Base-by-base conservation (phyloP, 2,888 invertebrate species). In the Drosophila diplacantha region DNA sequence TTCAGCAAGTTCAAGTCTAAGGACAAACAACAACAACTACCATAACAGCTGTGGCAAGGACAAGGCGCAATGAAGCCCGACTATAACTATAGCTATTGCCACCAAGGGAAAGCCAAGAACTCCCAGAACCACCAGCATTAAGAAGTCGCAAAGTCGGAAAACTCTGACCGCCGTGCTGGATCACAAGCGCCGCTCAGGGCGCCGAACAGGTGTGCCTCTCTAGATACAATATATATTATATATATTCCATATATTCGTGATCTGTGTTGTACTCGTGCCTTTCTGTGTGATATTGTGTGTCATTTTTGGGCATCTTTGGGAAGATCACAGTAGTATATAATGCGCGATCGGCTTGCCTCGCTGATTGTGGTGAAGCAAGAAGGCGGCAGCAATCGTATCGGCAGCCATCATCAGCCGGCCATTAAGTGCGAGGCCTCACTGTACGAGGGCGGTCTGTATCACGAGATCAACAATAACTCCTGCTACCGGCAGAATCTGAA, bases 301-400 rank as follows among this genome's bases (percentile, higher is more conserved):
- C 38, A 47, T 24, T 56, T 43, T 51, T 22, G 43, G 39, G 60
- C 39, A 22, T 34, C n/a, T 41, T 57, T 57, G 31, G 32, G 11
- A 24, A 37, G 58, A 57, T 31, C 31, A 34, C 31, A 29, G 22
- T 35, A 24, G 52, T 57, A 39, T 71, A 86, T 83, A 82, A 88
- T 88, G 88, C 88, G 88, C 86, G 87, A 87, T 87, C 87, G 88
- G 75, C 86, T 88, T 79, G 88, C 88, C 74, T 86, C 88, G 66
- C 74, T 88, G 81, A 88, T 88, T 86, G 87, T 88, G 85, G 87
- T 88, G 79, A 88, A 88, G 85, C 88, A 88, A 86, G 88, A 88
- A 79, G 86, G 41, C 63, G 69, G 51, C 69, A 78, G 72, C 46
- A 67, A 59, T 51, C 58, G 8, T 55, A 66, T n/a, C 43, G 56